phyloP scores from a whole-genome alignment of 2,113 vertebrate species.

The Gymnorhina tibicen region DNA sequence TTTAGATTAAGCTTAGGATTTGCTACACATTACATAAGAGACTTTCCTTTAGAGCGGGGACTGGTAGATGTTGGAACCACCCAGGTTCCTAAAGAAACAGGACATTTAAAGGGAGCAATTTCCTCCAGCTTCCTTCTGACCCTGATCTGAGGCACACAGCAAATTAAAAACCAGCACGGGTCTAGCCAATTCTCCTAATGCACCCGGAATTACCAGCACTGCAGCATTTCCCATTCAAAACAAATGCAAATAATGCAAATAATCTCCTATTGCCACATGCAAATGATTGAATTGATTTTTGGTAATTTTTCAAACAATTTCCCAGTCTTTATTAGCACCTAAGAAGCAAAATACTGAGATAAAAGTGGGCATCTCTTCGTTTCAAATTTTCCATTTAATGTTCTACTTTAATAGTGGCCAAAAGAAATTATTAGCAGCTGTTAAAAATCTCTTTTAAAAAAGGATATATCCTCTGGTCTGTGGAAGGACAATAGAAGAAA shows the following conservation, averaged over 20 bases:
- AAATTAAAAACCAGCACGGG: background rate
- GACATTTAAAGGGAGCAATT: background rate
- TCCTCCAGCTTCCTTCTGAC: background rate
- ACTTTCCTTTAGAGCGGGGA: background rate
- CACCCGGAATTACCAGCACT: background rate
- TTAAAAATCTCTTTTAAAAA: background rate
- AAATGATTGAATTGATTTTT: background rate
- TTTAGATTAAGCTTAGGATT: background rate
- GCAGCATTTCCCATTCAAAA: background rate
- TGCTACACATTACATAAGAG: background rate
- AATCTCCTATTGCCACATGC: background rate
- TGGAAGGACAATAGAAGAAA: background rate
- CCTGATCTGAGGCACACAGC: background rate
- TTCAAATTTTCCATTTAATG: background rate
- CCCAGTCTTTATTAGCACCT: background rate
- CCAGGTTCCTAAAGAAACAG: background rate
- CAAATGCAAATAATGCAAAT: background rate
- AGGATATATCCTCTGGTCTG: background rate
- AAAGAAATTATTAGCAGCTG: background rate
- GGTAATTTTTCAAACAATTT: background rate
- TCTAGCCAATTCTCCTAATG: background rate
- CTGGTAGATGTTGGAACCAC: background rate
- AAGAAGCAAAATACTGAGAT: background rate
- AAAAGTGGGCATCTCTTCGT: background rate
- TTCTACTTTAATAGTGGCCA: background rate